phyloP scores from a whole-genome alignment of 2,888 invertebrate genomes.

The Ochropleura leucogaster region DNA sequence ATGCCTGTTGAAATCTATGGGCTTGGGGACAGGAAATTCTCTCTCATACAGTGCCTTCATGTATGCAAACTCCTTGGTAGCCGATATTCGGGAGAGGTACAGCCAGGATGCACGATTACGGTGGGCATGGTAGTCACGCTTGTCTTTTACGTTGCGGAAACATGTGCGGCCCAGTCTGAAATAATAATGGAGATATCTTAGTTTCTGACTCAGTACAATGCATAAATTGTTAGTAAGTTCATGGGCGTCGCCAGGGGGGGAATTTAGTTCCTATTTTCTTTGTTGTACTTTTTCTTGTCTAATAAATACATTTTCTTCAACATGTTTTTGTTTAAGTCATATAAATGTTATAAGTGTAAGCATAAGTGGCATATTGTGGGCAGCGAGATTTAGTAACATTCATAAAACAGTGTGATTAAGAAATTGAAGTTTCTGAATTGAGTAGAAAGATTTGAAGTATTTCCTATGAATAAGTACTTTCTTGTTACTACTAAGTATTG shows the following conservation, averaged over 20 bases:
- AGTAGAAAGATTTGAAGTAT: not conserved
- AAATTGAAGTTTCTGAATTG: too few species aligned
- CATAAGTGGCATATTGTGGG: not conserved
- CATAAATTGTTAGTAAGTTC: too few species aligned
- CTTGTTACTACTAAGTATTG: not conserved
- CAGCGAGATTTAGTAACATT: not conserved
- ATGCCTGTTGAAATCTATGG: slow-evolving; percentile 98
- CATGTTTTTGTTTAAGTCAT: not conserved
- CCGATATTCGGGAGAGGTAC: slow-evolving; percentile 98
- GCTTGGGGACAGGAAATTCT: slow-evolving; percentile 98
- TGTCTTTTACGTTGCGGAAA: slow-evolving; percentile 98
- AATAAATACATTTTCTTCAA: too few species aligned
- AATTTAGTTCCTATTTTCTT: too few species aligned
- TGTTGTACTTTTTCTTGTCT: too few species aligned
- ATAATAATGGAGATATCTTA: not conserved
- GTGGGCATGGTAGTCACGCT: slow-evolving; percentile 98
- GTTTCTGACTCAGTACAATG: not conserved
- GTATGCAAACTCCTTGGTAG: slow-evolving; percentile 99
- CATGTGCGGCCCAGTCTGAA: slow-evolving; percentile 97
- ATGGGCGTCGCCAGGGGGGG: too few species aligned
- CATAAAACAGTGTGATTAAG: too few species aligned
- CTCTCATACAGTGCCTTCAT: slow-evolving; percentile 98
- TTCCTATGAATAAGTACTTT: not conserved
- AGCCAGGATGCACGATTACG: slow-evolving; percentile 98
- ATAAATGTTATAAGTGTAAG: not conserved